Percentiles rank a stretch among this genome's conserved stretches.
phyloP scores from a whole-genome alignment of 2,888 invertebrate genomes.

The Tholera decimalis region DNA sequence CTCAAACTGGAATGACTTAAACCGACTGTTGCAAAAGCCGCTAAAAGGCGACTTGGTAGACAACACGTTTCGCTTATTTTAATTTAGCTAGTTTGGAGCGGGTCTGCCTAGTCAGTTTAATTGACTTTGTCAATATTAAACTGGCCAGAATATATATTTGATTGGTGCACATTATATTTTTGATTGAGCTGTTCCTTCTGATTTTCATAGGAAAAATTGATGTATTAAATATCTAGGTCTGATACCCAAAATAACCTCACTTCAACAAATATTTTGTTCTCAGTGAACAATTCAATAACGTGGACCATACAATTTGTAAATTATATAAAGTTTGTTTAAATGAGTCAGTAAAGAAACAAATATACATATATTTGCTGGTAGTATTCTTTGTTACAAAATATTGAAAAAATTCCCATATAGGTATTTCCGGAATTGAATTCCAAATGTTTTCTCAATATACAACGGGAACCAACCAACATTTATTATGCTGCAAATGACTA shows the following conservation, averaged over 20 bases:
- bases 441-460: neutral
- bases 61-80: slow-evolving; percentile 32
- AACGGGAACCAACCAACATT: neutral
- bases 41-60: slow-evolving; percentile 37
- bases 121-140: slow-evolving; percentile 23
- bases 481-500: slow-evolving; percentile 10
- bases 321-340: neutral
- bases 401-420: too few species aligned
- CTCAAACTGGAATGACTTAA: slow-evolving; percentile 33
- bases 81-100: slow-evolving; percentile 25
- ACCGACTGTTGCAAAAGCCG: slow-evolving; percentile 37
- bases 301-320: neutral
- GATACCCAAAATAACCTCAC: too few species aligned
- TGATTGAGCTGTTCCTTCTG: neutral
- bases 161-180: neutral
- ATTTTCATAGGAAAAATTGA: neutral
- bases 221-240: neutral
- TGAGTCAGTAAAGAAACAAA: neutral
- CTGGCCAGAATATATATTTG: neutral
- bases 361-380: neutral
- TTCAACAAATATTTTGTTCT: neutral
- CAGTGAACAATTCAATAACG: slow-evolving; percentile 18
- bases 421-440: too few species aligned
- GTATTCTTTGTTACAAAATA: neutral
- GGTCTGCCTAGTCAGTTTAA: slow-evolving; percentile 21